phyloP scores from a whole-genome alignment of 2,888 invertebrate species.

The Torymus texanus region DNA sequence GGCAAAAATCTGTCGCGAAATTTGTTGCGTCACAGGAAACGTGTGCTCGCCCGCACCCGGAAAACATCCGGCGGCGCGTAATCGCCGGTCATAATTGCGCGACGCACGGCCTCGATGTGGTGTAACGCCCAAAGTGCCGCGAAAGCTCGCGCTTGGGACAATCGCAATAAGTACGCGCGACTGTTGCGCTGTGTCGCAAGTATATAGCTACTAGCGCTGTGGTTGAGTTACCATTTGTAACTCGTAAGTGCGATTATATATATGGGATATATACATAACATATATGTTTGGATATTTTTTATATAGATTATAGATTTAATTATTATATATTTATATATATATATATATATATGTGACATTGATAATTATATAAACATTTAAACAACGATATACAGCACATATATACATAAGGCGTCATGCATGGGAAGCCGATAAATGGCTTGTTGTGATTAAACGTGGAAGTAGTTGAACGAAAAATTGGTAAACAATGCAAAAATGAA shows the following conservation, averaged over 20 bases:
- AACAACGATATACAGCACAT: slow-evolving; percentile 2
- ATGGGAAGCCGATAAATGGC: slow-evolving; percentile 37
- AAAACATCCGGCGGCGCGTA: slow-evolving; percentile 6
- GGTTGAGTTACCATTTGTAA: slow-evolving; percentile 36
- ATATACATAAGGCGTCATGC: slow-evolving; percentile 44
- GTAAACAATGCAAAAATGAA: not conserved
- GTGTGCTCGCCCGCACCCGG: too few species aligned
- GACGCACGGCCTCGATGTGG: slow-evolving; percentile 34
- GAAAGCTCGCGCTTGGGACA: slow-evolving; percentile 16
- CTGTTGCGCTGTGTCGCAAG: too few species aligned
- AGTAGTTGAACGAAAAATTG: too few species aligned
- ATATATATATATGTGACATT: slow-evolving; percentile 14
- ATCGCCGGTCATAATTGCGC: slow-evolving; percentile 38
- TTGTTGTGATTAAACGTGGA: slow-evolving; percentile 10
- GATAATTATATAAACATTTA: slow-evolving; percentile 22
- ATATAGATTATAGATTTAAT: not conserved
- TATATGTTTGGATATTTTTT: slow-evolving; percentile 9
- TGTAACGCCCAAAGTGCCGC: not conserved
- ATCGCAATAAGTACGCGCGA: not conserved
- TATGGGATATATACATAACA: slow-evolving; percentile 23
- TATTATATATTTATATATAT: not conserved
- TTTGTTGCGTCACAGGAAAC: slow-evolving; percentile 42
- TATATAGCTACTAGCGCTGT: not conserved
- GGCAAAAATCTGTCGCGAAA: slow-evolving; percentile 29
- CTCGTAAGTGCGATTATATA: slow-evolving; percentile 8